These are phyloP conservation scores for Procapra przewalskii DNA, from an alignment of 2,113 vertebrate genomes.

Conservation along the genomic window DNA sequence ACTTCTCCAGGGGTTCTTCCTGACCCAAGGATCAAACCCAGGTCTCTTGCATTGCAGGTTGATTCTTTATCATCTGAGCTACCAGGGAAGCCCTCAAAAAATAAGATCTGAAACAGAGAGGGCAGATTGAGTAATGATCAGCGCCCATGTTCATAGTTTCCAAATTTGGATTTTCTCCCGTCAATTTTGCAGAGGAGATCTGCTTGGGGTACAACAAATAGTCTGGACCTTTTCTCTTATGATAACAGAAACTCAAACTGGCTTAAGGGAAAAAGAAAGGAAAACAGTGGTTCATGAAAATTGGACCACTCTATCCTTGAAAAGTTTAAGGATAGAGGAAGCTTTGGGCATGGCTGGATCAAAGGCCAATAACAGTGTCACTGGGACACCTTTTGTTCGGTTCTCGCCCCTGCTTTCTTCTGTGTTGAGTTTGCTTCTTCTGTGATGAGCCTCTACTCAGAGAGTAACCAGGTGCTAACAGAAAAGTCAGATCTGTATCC, in stretches of 20 bases:
- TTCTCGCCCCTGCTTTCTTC: not conserved
- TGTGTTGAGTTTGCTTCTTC: too few species aligned
- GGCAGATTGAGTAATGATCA: not conserved
- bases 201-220: not conserved
- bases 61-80: not conserved
- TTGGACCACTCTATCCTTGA: not conserved
- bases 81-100: not conserved
- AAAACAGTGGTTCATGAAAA: not conserved
- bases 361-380: not conserved
- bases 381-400: fast-evolving
- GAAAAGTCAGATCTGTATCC: not conserved
- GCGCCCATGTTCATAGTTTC: not conserved
- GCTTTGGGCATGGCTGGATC: not conserved
- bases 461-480: not conserved
- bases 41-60: not conserved
- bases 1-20: not conserved
- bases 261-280: not conserved
- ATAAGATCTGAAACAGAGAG: not conserved
- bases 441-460: fast-evolving
- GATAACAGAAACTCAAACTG: not conserved
- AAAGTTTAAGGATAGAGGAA: fast-evolving
- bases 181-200: not conserved
- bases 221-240: not conserved
- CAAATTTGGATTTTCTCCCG: not conserved
- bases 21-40: not conserved